Evolutionary conservation across 2,113 vertebrate genomes (phyloP), one percentile per base, ranked within the genome.

Genomic region (Isichthys henryi): DNA sequence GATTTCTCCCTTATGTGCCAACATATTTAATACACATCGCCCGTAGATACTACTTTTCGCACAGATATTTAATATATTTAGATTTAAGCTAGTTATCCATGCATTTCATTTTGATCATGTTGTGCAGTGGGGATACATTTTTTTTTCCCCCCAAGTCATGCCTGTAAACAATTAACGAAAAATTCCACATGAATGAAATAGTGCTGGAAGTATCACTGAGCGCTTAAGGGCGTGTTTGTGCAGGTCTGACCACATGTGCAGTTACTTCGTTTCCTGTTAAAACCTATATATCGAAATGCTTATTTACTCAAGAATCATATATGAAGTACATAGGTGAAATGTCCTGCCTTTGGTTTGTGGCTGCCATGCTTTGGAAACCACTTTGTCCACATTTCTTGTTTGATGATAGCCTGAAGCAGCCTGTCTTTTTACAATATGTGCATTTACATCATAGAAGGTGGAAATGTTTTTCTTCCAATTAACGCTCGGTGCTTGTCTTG

Each of bases 401-500:
- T 10, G 58, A 58, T 8, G 19, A 62, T 62, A 77, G 70, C 70
- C 70, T 6, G 13, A 31, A 39, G 70, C 15, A 39, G 70, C 31
- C 5, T 17, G 70, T 39, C 11, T 6, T 77, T 77, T 39, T 13
- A 39, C 27, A 39, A 17, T 39, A 6, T 39, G 27, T 39, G 35
- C 70, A 10, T 50, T 46, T 85, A 0, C 2, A 27, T n/a, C 7
- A 23, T 13, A 85, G 45, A 23, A 27, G 1, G 17, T 7, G 15
- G n/a, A 21, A 31, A 49, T 46, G 17, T 46, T 87, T 52, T 88
- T 0, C 15, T 6, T 48, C 1, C 70, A 95, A 94, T 95, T 62
- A 94, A 95, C 31, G 95, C 43, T 48, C 7, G 1, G 52, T 52
- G 7, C 5, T 49, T 92, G 83, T 93, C 93, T 91, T 93, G 49